Conservation (phyloP, 2,113 vertebrate genomes). For the Microcebus tavaratra region DNA sequence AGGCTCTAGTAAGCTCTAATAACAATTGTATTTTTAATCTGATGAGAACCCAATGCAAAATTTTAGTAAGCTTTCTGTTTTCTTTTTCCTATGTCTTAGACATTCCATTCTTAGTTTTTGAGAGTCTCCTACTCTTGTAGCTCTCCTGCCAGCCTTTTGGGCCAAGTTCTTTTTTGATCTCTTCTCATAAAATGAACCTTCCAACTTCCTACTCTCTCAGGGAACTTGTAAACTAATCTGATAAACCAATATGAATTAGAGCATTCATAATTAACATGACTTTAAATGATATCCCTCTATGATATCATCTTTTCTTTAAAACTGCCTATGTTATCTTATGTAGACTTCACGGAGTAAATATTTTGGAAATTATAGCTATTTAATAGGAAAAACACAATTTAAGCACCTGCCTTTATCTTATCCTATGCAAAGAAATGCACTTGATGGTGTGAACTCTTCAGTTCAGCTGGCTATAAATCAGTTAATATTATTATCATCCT, state of each 20-base stretch:
- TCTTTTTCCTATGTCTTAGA: neutral
- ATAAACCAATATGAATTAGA: constrained; percentile 14
- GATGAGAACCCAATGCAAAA: neutral
- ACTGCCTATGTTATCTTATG: neutral
- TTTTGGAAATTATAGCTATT: constrained; percentile 34
- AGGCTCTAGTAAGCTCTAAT: neutral
- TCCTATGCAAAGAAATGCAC: neutral
- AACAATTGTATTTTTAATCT: neutral
- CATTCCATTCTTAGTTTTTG: neutral
- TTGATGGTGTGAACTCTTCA: constrained; percentile 27
- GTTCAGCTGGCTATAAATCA: neutral
- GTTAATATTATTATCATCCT: neutral
- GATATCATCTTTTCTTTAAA: constrained; percentile 45
- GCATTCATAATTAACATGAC: neutral
- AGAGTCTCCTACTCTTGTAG: neutral
- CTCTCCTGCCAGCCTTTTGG: neutral
- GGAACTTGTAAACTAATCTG: constrained; percentile 48
- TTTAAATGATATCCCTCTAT: neutral
- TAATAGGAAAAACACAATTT: neutral
- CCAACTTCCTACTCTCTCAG: neutral
- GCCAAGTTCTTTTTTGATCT: neutral
- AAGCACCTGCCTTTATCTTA: neutral
- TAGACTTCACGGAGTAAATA: constrained; percentile 36
- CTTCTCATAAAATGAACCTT: neutral
- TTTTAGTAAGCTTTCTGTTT: neutral